A percentile compares a stretch with the other conserved stretches of the same genome.
phyloP scores from a whole-genome alignment of 2,888 invertebrate genomes.

The Cerastis leucographa region DNA sequence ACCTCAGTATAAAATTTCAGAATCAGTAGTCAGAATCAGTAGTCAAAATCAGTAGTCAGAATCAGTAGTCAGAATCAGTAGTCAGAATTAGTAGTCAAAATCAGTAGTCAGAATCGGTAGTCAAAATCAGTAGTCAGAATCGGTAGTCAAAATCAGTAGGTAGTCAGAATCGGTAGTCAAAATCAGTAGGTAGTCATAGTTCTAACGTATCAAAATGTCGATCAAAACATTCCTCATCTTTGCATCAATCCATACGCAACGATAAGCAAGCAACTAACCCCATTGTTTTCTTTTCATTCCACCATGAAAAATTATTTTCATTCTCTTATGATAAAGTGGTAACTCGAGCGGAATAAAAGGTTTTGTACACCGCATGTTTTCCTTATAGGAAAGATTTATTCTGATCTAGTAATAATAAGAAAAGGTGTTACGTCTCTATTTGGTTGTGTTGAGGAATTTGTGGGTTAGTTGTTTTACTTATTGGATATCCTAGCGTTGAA shows the following conservation, averaged over 20 bases:
- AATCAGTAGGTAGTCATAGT: too few relatives aligned
- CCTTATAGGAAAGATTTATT: constrained; percentile 20
- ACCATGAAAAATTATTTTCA: constrained; percentile 27
- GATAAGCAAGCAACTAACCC: constrained; percentile 21
- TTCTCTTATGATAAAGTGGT: constrained; percentile 34
- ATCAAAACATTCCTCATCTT: neutral
- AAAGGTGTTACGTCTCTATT: neutral
- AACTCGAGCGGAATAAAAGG: constrained; percentile 46
- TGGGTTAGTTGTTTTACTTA: neutral
- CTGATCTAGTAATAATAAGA: constrained; percentile 8
- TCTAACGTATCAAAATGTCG: constrained; percentile 10
- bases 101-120: too few relatives aligned
- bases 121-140: too few relatives aligned
- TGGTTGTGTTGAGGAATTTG: neutral
- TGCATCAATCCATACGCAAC: neutral
- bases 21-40: too few relatives aligned
- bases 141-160: too few relatives aligned
- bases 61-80: too few relatives aligned
- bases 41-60: too few relatives aligned
- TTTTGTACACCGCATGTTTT: constrained; percentile 28
- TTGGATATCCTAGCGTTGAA: neutral
- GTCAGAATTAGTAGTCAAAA: too few relatives aligned
- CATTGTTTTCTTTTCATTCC: constrained; percentile 50
- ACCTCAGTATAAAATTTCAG: neutral
- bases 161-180: too few relatives aligned